phyloP scores from a whole-genome alignment of 2,888 invertebrate species.

The Panopea generosa region DNA sequence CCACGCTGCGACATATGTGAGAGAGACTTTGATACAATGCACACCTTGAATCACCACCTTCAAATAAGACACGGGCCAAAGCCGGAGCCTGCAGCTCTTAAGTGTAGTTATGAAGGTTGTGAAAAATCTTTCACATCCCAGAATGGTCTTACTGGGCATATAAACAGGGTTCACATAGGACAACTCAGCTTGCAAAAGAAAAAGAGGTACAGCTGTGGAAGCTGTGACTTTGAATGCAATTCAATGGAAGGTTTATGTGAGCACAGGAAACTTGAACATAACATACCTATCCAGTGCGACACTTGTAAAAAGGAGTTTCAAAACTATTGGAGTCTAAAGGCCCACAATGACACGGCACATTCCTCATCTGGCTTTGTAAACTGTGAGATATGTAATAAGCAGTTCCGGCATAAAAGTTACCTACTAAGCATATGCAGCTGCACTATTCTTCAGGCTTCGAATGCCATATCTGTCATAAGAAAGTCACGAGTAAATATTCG shows the following conservation, averaged over 20 bases:
- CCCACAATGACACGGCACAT: constrained; percentile 66
- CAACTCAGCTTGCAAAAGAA: background rate
- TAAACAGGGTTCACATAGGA: constrained; percentile 34
- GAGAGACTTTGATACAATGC: constrained; percentile 52
- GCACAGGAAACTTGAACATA: constrained; percentile 51
- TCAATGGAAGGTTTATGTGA: constrained; percentile 49
- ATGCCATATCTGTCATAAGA: constrained; percentile 65
- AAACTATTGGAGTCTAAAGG: constrained; percentile 47
- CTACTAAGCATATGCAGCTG: constrained; percentile 65
- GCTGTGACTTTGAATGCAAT: constrained; percentile 54
- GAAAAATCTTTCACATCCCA: constrained; percentile 39
- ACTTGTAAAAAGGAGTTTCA: constrained; percentile 60
- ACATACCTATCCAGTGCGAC: constrained; percentile 52
- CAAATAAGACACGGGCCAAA: constrained; percentile 65
- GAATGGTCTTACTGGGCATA: constrained; percentile 34
- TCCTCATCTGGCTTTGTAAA: constrained; percentile 35
- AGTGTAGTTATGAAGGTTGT: constrained; percentile 57
- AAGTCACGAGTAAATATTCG: constrained; percentile 63
- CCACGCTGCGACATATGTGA: constrained; percentile 72
- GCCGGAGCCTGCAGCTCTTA: constrained; percentile 15
- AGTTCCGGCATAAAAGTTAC: constrained; percentile 62
- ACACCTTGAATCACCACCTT: constrained; percentile 61
- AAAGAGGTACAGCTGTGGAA: constrained; percentile 51
- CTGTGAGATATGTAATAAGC: constrained; percentile 64
- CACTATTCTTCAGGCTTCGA: constrained; percentile 24